Evolutionary conservation across 2,113 vertebrate species (phyloP), one percentile per base, ranked within the genome.

Genomic region (Paratilapia polleni): DNA sequence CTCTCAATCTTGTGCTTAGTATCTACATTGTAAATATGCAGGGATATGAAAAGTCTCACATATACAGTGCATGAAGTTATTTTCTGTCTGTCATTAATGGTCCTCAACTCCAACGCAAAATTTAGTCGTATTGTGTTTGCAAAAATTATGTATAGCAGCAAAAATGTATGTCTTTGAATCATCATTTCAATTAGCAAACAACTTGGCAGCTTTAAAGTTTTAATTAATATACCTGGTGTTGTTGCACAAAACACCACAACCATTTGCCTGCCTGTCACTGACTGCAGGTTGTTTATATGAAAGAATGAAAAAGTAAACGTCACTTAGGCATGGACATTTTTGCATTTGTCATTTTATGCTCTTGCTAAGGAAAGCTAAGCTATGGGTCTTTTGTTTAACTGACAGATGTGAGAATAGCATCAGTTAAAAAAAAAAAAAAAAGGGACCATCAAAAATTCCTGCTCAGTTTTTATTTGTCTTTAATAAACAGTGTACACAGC

Each of bases 1-100:
- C 61, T 86, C 68, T 88, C 54, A 88, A 80, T 85, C 77, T 78
- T 47, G 31, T 49, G 70, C 85, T 82, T 31, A 5, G 34, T 34
- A 66, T 31, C n/a, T 41, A 73, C 24, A 56, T 13, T 77, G 57
- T 59, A 38, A 52, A 73, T 52, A 56, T 47, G 14, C 24, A 19
- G 22, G 2, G 19, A 60, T 15, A 61, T 60, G 24, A 41, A 77
- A 61, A 61, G 24, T 47, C 58, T 52, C 24, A 75, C 36, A 73
- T 34, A 12, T 22, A 24, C 57, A 52, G 57, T 9, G 17, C 31
- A 7, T n/a, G 34, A 38, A 8, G 20, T 56, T 15, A 24, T 60
- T 78, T 70, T 54, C 15, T 36, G 36, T 81, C 22, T 36, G 8
- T 79, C 20, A 76, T 75, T 43, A 77, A 58, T 2, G 2, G 28